Conservation (phyloP, 2,797 vertebrate species). For the Tragopan temminckii region DNA sequence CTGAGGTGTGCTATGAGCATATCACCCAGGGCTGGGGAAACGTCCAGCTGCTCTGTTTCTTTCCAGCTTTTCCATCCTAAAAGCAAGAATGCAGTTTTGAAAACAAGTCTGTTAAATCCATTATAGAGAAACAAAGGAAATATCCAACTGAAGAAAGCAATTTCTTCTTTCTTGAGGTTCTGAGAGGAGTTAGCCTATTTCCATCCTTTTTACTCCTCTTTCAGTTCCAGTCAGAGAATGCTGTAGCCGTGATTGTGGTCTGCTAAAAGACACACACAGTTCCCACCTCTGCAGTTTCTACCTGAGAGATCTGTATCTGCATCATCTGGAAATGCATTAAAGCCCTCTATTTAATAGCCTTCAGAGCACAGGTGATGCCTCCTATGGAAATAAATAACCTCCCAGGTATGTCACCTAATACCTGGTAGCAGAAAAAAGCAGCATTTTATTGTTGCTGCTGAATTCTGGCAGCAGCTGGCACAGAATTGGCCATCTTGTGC, state of each 20-base stretch:
- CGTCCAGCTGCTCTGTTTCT: background rate
- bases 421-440: background rate
- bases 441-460: background rate
- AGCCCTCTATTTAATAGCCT: background rate
- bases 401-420: background rate
- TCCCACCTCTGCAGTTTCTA: background rate
- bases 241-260: background rate
- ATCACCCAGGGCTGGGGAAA: background rate
- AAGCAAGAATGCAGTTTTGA: background rate
- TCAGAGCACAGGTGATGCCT: background rate
- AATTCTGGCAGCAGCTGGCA: background rate
- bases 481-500: background rate
- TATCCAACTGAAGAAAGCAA: background rate
- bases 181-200: background rate
- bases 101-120: background rate
- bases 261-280: rapidly evolving
- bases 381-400: background rate
- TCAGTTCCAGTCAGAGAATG: background rate
- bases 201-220: rapidly evolving
- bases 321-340: background rate
- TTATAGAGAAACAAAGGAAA: background rate
- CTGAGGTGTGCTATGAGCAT: background rate
- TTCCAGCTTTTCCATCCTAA: background rate
- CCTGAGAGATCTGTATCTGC: background rate
- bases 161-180: background rate